Percentiles rank a stretch among this genome's conserved stretches.
Conservation (phyloP, 2,888 invertebrate genomes). For the Drosophila engyochracea region DNA sequence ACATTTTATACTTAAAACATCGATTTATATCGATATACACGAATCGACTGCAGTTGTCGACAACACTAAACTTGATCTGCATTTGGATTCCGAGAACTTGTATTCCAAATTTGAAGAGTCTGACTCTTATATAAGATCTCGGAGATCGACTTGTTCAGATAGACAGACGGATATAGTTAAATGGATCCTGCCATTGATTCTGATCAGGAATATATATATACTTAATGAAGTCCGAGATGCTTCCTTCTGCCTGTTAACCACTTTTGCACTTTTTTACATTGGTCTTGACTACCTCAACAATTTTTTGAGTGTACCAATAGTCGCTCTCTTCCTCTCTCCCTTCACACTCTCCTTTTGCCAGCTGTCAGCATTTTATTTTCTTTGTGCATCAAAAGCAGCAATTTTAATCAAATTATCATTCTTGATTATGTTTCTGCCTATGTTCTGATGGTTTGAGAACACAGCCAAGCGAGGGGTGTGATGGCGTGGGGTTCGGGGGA, state of each 20-base stretch:
- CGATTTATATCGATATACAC: no score
- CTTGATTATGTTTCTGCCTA: conserved; percentile 37
- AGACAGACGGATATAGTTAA: neutral
- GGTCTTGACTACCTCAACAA: no score
- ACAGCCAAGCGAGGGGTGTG: neutral
- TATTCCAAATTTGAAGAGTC: no score
- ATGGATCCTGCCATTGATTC: neutral
- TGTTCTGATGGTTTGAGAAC: neutral
- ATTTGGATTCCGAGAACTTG: neutral
- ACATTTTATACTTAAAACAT: neutral
- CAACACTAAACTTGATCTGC: neutral
- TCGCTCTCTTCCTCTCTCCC: neutral
- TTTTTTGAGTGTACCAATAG: neutral
- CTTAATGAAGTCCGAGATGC: neutral
- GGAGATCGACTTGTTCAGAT: no score
- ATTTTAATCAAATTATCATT: conserved; percentile 73
- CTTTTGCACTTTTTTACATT: neutral
- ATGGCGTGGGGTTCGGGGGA: neutral
- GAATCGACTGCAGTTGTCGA: neutral
- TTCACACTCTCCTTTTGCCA: conserved; percentile 18
- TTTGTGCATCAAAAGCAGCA: conserved; percentile 71
- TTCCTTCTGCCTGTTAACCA: no score
- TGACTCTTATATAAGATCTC: no score
- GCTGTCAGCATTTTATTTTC: conserved; percentile 57
- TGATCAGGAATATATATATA: neutral